Base-by-base conservation (phyloP, 2,797 vertebrate genomes). In the Natrix natrix region DNA sequence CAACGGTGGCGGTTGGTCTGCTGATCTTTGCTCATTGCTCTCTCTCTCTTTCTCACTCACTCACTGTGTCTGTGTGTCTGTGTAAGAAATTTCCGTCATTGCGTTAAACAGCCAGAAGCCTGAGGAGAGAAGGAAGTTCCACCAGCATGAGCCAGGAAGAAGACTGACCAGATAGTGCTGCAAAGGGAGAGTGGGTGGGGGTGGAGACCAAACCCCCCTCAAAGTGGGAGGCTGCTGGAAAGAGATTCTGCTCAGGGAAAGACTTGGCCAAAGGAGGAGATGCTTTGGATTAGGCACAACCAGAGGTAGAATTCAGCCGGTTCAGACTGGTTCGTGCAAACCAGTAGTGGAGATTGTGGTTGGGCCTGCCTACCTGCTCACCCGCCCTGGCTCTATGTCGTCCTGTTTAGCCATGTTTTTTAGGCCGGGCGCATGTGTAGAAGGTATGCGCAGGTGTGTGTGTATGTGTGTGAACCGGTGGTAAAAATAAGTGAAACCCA, bases 1-100 rank as follows among this genome's bases (percentile, higher is more conserved):
- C 43, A 32, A 10, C 0, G 4, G 59, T 32, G 5, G 52, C 24
- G 12, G 13, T 61, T 60, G 60, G 56, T 57, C 92, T 78, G 92
- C 86, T 93, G 90, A 91, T 91, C 20, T 93, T 91, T 88, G 90
- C 90, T 93, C 92, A 83, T n/a, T 28, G 92, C 55, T 60, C 86
- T 32, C 11, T 16, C 1, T 4, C 10, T 63, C 10, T 48, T 5
- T 48, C 48, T 48, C 48, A 3, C 48, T 48, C 48, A 3, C 48
- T 48, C 48, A 3, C 48, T 48, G 86, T 55, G 43, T 32, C 43
- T 60, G 13, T 8, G 12, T 43, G 24, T 26, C 43, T 14, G 32
- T 24, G 86, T 86, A 88, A 93, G 37, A 43, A 32, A 61, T 66
- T 91, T 88, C 92, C 56, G 63, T 8, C 56, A 37, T 88, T 91